Percentiles rank a stretch among this genome's conserved stretches.
Evolutionary conservation across 2,888 invertebrate genomes (phyloP).

Genomic region (Patella depressa): DNA sequence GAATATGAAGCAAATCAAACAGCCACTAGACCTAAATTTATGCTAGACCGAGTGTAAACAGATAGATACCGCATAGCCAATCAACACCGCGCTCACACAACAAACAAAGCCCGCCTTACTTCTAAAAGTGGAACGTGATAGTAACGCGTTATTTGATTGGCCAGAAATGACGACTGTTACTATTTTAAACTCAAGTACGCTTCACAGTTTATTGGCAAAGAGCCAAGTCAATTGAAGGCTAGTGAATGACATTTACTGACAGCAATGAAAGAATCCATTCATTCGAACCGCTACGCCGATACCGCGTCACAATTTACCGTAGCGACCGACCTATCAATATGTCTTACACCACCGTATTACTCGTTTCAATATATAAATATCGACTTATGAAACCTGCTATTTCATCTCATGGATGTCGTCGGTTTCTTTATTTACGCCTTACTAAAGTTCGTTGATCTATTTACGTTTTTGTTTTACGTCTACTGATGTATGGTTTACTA

Average conservation of each 20-base stretch:
- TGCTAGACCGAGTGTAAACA: neutral
- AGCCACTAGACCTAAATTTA: slow-evolving; percentile 1
- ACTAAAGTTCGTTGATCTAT: too few relatives aligned
- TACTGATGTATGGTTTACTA: too few relatives aligned
- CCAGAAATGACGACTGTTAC: neutral
- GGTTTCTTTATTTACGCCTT: too few relatives aligned
- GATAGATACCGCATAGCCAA: neutral
- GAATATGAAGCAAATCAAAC: neutral
- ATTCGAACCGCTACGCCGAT: neutral
- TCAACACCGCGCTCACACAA: neutral
- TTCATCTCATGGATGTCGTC: too few relatives aligned
- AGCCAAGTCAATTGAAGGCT: slow-evolving; percentile 2
- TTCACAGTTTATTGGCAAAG: neutral
- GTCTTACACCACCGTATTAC: too few relatives aligned
- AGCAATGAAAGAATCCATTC: neutral
- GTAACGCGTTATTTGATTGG: neutral
- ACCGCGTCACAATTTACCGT: too few relatives aligned
- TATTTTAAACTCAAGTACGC: neutral
- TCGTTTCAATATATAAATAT: too few relatives aligned
- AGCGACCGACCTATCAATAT: too few relatives aligned
- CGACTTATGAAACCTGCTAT: too few relatives aligned
- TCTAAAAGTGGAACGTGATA: neutral
- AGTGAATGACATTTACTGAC: neutral
- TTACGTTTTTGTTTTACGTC: too few relatives aligned
- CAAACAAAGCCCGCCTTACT: neutral